Evolutionary conservation across 2,797 vertebrate genomes (phyloP).

Genomic region (Acrossocheilus wenchowensis): DNA sequence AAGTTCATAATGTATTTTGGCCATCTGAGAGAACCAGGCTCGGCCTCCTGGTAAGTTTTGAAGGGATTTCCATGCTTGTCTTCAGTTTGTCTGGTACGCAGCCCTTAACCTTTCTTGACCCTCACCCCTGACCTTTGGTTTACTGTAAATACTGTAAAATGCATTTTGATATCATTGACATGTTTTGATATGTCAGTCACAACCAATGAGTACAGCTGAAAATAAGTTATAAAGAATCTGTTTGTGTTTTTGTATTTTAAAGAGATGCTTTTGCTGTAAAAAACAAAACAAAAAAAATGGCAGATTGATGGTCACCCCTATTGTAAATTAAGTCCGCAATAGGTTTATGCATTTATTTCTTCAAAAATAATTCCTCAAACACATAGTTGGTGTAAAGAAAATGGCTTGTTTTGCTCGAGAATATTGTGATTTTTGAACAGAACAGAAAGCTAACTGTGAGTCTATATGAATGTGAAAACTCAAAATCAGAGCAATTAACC

Average conservation of each 20-base stretch:
- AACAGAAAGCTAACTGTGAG: slow-evolving; percentile 17
- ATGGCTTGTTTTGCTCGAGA: slow-evolving; percentile 19
- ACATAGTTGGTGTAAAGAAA: slow-evolving; percentile 29
- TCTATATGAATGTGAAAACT: slow-evolving; percentile 10
- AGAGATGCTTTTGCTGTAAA: slow-evolving; percentile 62
- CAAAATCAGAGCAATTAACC: neutral
- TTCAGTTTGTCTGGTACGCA: slow-evolving; percentile 36
- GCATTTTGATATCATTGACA: slow-evolving; percentile 90
- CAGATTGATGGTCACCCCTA: slow-evolving; percentile 34
- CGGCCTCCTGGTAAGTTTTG: slow-evolving; percentile 3
- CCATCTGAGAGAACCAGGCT: slow-evolving; percentile 19
- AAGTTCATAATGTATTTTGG: neutral
- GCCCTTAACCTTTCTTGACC: slow-evolving; percentile 42
- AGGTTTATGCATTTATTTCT: slow-evolving; percentile 39
- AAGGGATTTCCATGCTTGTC: neutral
- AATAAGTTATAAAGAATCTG: slow-evolving; percentile 74
- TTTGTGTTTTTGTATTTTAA: slow-evolving; percentile 60
- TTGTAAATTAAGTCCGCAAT: slow-evolving; percentile 30
- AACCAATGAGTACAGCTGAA: slow-evolving; percentile 77
- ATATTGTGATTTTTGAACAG: slow-evolving; percentile 30
- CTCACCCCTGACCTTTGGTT: slow-evolving; percentile 60
- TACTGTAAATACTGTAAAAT: slow-evolving; percentile 86
- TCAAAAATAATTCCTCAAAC: slow-evolving; percentile 24
- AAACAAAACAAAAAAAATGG: neutral
- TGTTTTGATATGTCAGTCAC: slow-evolving; percentile 86